Conservation (phyloP, 1,140 invertebrate genomes). For the Manduca sexta region DNA sequence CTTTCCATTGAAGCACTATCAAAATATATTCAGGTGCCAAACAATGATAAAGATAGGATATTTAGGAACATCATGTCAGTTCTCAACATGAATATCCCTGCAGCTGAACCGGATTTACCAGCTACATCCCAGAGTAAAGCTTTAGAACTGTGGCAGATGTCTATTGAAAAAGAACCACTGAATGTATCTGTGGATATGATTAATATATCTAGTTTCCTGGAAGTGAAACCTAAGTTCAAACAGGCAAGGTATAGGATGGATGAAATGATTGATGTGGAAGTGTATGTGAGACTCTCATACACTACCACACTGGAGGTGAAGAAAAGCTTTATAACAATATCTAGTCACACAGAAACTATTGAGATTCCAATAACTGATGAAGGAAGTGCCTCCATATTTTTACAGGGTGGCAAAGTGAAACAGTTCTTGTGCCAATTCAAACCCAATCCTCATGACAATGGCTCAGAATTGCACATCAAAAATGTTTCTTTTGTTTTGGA, state of each 20-base stretch:
- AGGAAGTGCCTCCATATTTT: slow-evolving; percentile 24
- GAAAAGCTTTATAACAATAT: slow-evolving; percentile 42
- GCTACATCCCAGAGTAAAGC: slow-evolving; percentile 49
- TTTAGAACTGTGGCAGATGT: slow-evolving; percentile 65
- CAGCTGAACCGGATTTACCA: slow-evolving; percentile 56
- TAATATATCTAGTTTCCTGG: slow-evolving; percentile 73
- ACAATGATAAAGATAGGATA: slow-evolving; percentile 82
- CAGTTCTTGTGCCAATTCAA: slow-evolving; percentile 81
- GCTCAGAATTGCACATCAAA: slow-evolving; percentile 78
- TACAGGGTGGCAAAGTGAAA: slow-evolving; percentile 77
- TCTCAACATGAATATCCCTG: slow-evolving; percentile 77
- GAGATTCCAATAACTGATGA: slow-evolving; percentile 55
- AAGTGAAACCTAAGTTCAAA: slow-evolving; percentile 74
- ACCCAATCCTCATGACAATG: slow-evolving; percentile 78
- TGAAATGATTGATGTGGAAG: slow-evolving; percentile 68
- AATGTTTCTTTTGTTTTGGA: slow-evolving; percentile 59
- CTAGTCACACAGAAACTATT: slow-evolving; percentile 53
- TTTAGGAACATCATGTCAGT: slow-evolving; percentile 86
- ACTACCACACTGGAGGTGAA: slow-evolving; percentile 43
- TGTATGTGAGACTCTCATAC: slow-evolving; percentile 68
- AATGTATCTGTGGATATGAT: slow-evolving; percentile 72
- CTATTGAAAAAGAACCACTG: slow-evolving; percentile 67
- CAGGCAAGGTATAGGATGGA: slow-evolving; percentile 73
- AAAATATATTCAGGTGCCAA: slow-evolving; percentile 76
- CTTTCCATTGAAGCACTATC: slow-evolving; percentile 88